Base-by-base conservation (phyloP, 2,888 invertebrate genomes). In the Brachypalpus laphriformis region DNA sequence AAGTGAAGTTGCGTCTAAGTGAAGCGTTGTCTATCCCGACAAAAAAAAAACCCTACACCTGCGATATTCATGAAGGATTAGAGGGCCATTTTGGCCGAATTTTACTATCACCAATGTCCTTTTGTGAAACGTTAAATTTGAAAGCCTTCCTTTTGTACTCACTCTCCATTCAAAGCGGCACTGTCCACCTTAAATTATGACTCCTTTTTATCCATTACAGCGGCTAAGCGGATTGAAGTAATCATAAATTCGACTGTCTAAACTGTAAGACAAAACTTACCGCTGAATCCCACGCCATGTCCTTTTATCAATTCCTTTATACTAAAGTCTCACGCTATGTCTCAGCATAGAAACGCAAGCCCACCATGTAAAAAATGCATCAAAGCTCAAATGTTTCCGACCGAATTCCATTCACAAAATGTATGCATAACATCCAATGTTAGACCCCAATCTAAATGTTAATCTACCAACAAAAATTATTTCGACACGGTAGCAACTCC, bases 401-500 rank as follows among this genome's bases (percentile, higher is more conserved):
- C 51, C 47, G 37, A 72, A 65, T 65, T 75, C 56, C 45, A 14
- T 42, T 31, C 18, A 20, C 28, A 14, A 25, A 47, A 51, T 22
- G 5, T 18, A 54, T 42, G 4, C 18, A 31, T 8, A 11, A 11
- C 20, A 31, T 25, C n/a, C 61, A 31, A 4, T 22, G 42, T 7
- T 20, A 54, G 18, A 66, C 68, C 51, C 61, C 61, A 57, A 66
- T 72, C 25, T 37, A 77, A 77, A 65, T 61, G 66, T 25, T 61
- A 34, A 68, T 57, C 37, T 28, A 45, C 16, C 34, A 20, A 20
- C 18, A n/a, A 25, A 45, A 74, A 65, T 57, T 56, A 61, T 77
- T 72, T 59, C 72, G 72, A 68, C 77, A 68, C 61, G 68, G 66
- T 49, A 47, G 16, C 28, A 14, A 8, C 61, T 57, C 49, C 78